phyloP scores from a whole-genome alignment of 2,888 invertebrate genomes.

The Eupithecia tripunctaria region DNA sequence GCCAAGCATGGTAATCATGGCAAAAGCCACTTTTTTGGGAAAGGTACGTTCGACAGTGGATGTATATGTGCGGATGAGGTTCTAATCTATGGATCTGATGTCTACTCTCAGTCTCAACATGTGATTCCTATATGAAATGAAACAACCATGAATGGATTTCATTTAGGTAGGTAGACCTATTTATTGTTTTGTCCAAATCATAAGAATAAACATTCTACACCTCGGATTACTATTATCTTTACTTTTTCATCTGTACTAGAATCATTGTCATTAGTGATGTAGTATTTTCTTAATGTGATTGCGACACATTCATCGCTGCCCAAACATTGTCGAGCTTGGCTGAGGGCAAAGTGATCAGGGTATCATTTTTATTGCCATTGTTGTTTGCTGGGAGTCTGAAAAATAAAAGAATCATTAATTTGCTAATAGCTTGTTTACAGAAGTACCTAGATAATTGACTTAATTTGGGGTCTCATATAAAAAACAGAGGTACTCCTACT shows the following conservation, averaged over 20 bases:
- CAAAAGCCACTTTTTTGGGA: neutral
- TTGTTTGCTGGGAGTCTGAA: slow-evolving; percentile 74
- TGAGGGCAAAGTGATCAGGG: slow-evolving; percentile 65
- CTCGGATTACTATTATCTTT: neutral
- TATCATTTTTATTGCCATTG: slow-evolving; percentile 64
- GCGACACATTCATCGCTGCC: slow-evolving; percentile 72
- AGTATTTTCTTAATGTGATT: slow-evolving; percentile 62
- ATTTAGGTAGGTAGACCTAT: neutral
- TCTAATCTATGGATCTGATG: neutral
- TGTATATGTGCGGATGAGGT: neutral
- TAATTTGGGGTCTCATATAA: neutral
- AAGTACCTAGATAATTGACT: neutral
- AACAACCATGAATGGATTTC: neutral
- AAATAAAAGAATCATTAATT: slow-evolving; percentile 1
- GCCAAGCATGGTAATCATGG: neutral
- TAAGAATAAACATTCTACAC: slow-evolving; percentile 3
- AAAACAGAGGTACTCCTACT: too few relatives aligned
- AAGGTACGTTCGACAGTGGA: neutral
- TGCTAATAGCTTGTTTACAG: neutral
- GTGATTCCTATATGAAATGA: neutral
- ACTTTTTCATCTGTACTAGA: neutral
- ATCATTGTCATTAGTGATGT: neutral
- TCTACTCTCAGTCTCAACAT: neutral
- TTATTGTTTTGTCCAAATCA: neutral
- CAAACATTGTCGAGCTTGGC: slow-evolving; percentile 73